Base-by-base conservation (phyloP, 1,140 invertebrate species). In the Magallana angulata region DNA sequence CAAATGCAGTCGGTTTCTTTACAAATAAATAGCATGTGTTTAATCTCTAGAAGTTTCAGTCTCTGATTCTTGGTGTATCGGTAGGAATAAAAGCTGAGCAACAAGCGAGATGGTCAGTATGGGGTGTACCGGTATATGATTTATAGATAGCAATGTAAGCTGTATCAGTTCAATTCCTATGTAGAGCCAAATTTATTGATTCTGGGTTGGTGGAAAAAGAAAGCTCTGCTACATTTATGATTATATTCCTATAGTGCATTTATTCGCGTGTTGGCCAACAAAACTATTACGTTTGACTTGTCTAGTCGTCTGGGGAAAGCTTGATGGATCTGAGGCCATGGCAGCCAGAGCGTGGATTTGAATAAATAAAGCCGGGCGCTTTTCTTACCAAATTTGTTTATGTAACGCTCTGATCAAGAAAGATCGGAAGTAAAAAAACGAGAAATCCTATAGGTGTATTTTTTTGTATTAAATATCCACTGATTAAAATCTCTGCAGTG, bases 241-340 rank as follows among this genome's bases (percentile, higher is more conserved):
- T 48, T 5, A 48, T 62, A 62, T 14, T 62, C 60, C 8, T n/a
- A 62, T 64, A 48, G 36, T 48, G 36, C 36, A 4, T 7, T 24
- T 68, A 8, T 68, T 24, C 24, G 64, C 24, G 6, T 68, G 24
- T 9, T 18, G 64, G n/a, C 64, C 64, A 68, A 68, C 64, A 68
- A 6, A 9, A 24, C 16, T 68, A 64, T 68, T 68, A 71, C 64
- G 30, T 24, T 71, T 5, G 7, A 3, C 36, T 30, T 71, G 64
- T n/a, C 30, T 24, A 12, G 68, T 76, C 36, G 68, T 12, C 24
- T 76, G 24, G 30, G 24, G 68, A 30, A 76, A 36, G 9, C 68
- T 76, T 76, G 68, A 76, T 76, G 24, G 68, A 76, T 76, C 68
- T 76, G 68, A 76, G 68, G 18, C 36, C 24, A 76, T 9, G 8